Base-by-base conservation (phyloP, 2,888 invertebrate genomes). In the Lithophane semibrunnea region DNA sequence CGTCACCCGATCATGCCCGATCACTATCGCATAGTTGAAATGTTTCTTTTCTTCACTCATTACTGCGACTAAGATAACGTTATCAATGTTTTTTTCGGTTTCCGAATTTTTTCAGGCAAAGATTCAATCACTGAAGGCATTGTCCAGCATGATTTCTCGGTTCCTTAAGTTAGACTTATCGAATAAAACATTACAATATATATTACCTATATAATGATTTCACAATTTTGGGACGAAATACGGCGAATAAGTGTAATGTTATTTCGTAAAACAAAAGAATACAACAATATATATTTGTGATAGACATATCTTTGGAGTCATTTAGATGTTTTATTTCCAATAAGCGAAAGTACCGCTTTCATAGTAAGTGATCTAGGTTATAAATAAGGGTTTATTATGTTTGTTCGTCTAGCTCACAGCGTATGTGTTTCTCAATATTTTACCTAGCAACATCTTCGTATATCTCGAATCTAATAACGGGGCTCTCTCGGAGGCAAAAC, bases 401-500 rank as follows among this genome's bases (percentile, higher is more conserved):
- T 77, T 71, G 71, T 65, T 58, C 63, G 63, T 77, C 54, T 82
- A 84, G 87, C 86, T 80, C 71, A 78, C 61, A 58, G 44, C 71
- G 44, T 65, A 73, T 81, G 73, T 73, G 76, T 82, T 79, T 78
- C 75, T 80, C 74, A 70, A 82, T 82, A 88, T 91, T 90, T 88
- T 89, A 90, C 86, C 86, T 84, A 84, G 85, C 81, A 85, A 81
- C 87, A 89, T 90, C 89, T 88, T 86, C 85, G 85, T 91, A 88
- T 91, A 88, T 93, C 91, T 91, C 85, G 91, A 92, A 94, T 94
- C 92, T 95, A 95, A 95, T 95, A 95, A 93, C 91, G 91, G 90
- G 87, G 90, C 88, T 90, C 88, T 90, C 88, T 90, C 87, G 89
- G 88, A 92, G 90, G 92, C 93, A 94, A 94, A 95, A 94, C 94